Percentiles rank a stretch among this genome's conserved stretches.
Evolutionary conservation across 2,113 vertebrate species (phyloP).

Genomic region (Phyllostomus discolor): DNA sequence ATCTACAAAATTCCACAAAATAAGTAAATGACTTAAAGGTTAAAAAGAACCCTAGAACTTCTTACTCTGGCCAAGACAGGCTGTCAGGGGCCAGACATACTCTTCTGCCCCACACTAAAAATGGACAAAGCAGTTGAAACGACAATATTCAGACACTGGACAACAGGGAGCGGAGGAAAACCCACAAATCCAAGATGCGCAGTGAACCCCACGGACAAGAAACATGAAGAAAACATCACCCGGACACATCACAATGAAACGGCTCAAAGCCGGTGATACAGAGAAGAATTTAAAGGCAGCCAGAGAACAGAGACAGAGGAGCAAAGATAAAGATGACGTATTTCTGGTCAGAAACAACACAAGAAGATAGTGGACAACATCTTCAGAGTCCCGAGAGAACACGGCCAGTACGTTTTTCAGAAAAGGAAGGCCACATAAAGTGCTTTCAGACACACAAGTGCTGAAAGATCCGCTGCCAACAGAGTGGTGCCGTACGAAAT

Average conservation of each 20-base stretch:
- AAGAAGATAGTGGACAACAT: not conserved
- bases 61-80: not conserved
- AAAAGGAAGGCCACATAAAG: not conserved
- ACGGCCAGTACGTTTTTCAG: not conserved
- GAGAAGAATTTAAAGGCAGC: not conserved
- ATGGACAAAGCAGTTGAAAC: not conserved
- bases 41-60: not conserved
- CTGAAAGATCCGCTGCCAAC: not conserved
- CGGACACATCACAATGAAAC: not conserved
- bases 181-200: not conserved
- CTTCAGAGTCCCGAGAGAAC: not conserved
- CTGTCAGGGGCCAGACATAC: not conserved
- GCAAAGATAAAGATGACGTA: not conserved
- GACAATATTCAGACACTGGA: not conserved
- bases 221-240: not conserved
- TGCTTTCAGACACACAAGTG: not conserved
- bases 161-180: not conserved
- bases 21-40: not conserved
- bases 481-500: not conserved
- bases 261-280: not conserved
- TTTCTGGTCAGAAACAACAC: not conserved
- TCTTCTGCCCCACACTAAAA: not conserved
- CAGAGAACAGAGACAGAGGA: not conserved
- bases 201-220: not conserved
- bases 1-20: not conserved